These are phyloP conservation scores for Arctopsyche grandis DNA, from an alignment of 1,140 invertebrate species.

Conservation along the genomic window DNA sequence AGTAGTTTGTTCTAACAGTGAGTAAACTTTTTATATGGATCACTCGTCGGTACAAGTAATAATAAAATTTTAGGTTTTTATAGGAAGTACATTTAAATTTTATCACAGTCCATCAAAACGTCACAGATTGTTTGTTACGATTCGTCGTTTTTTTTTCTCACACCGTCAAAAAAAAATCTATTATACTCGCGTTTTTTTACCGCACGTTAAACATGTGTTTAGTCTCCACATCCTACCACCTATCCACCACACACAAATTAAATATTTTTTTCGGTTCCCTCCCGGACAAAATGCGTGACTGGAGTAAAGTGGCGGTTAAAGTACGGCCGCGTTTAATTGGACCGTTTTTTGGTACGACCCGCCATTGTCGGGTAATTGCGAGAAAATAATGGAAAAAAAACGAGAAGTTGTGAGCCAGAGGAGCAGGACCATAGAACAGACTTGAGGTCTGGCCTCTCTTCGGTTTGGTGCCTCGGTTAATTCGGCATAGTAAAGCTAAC, in stretches of 20 bases:
- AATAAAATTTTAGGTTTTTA: neutral
- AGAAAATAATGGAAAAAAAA: neutral
- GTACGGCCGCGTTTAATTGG: constrained; percentile 20
- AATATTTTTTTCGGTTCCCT: neutral
- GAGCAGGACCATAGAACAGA: neutral
- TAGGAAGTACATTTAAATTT: neutral
- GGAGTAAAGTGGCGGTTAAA: constrained; percentile 21
- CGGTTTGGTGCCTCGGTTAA: constrained; percentile 17
- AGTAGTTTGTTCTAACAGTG: too few species aligned
- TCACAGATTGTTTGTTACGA: neutral
- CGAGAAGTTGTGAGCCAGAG: neutral
- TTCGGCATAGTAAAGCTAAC: neutral
- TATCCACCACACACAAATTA: neutral
- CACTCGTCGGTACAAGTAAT: neutral
- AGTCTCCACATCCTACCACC: neutral
- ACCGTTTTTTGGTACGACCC: constrained; percentile 12
- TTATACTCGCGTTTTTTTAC: constrained; percentile 1
- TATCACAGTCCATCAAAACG: constrained; percentile 18
- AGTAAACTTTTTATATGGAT: too few species aligned
- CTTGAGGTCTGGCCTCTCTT: neutral
- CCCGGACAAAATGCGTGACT: constrained; percentile 15
- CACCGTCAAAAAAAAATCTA: neutral
- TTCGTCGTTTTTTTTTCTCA: neutral
- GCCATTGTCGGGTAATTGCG: constrained; percentile 22
- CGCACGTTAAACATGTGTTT: constrained; percentile 16